Conservation (phyloP, 2,113 vertebrate species). For the Bombycilla garrulus region DNA sequence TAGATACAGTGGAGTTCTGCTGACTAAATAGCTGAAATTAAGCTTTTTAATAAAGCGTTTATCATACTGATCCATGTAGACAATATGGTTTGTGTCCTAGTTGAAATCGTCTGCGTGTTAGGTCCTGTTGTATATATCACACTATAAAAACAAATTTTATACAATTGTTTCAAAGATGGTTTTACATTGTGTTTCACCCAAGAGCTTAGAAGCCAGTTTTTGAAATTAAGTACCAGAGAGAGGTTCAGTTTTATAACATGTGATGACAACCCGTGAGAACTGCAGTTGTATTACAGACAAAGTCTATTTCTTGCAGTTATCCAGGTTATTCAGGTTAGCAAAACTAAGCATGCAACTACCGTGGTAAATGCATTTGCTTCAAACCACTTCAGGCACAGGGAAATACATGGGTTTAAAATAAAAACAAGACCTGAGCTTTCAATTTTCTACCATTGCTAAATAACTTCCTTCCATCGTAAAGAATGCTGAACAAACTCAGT, state of each 20-base stretch:
- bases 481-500: slow-evolving; percentile 50
- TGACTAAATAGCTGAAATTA: neutral
- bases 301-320: neutral
- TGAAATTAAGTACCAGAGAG: neutral
- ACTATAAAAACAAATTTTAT: neutral
- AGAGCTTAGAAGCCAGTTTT: neutral
- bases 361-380: neutral
- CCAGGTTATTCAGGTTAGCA: neutral
- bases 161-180: neutral
- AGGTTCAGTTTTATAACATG: neutral
- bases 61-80: neutral
- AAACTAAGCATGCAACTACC: neutral
- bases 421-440: neutral
- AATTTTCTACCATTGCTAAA: neutral
- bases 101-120: neutral
- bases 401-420: neutral
- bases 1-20: neutral
- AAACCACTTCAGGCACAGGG: neutral
- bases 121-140: neutral
- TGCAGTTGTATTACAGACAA: neutral
- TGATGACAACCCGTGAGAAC: neutral
- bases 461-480: neutral
- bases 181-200: neutral
- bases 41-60: neutral
- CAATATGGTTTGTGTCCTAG: neutral